Evolutionary conservation across 2,888 invertebrate genomes (phyloP), one percentile per base, ranked within the genome.

Genomic region (Cremastobaeus sp.): DNA sequence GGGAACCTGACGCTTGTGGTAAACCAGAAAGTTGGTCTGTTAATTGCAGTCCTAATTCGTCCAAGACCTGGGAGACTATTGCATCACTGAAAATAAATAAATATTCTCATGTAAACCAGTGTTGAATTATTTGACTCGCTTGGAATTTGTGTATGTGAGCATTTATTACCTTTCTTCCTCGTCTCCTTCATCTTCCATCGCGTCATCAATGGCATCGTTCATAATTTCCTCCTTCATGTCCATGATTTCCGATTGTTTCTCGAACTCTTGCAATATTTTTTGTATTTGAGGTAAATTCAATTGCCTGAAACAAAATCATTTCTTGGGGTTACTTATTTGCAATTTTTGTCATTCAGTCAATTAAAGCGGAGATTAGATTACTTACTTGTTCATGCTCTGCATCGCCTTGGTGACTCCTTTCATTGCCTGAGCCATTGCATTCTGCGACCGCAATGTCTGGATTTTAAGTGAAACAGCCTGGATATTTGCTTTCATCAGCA

Each of bases 201-300:
- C 99, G 89, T 99, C 99, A 88, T 99, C 99, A 84, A 99, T 99
- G 47, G 97, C 98, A 88, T 99, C 99, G 86, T 96, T 98, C 94
- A 99, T 99, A 92, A 99, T 97, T 89, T 99, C 99, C 88, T 99
- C 99, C 87, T 99, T 99, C 99, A 99, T 99, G 86, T 99, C 99
- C 99, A 99, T 99, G 59, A 99, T 98, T 89, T 99, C 99, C 0
- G 97, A 96, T 88, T 99, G 99, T 86, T 98, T 99, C 89, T 99
- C 99, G 89, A 99, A 99, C 86, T 99, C 98, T 89, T 96, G 93
- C 79, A 96, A 91, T 68, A 99, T 99, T 86, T 96, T 95, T 88
- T 99, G 99, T 85, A 99, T 99, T 90, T 99, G 98, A 6, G 99
- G 99, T 88, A 99, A 91, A 89, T 99, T 99, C 85, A 99, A 89